These are phyloP conservation scores for Lordiphosa fenestrarum DNA, from an alignment of 2,888 invertebrate genomes.

Conservation along the genomic window DNA sequence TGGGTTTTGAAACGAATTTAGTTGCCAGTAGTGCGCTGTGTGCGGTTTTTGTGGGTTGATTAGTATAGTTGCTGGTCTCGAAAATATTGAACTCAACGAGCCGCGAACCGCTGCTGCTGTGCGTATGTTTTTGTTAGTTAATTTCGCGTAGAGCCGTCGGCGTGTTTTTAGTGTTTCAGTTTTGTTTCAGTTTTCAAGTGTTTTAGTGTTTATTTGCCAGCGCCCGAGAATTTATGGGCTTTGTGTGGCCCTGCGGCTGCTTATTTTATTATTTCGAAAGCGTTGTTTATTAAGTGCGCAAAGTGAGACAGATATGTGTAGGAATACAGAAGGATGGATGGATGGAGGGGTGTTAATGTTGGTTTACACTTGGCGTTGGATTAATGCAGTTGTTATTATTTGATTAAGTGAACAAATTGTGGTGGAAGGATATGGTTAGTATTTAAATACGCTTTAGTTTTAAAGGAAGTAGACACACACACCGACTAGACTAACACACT, in stretches of 20 bases:
- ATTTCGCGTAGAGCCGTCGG: slow-evolving; percentile 44
- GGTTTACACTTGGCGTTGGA: neutral
- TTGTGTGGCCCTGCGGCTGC: slow-evolving; percentile 18
- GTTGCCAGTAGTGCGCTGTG: no score
- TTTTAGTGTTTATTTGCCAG: slow-evolving; percentile 32
- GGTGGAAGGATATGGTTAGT: neutral
- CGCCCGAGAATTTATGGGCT: slow-evolving; percentile 36
- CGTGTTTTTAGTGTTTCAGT: slow-evolving; percentile 54
- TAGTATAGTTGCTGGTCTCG: no score
- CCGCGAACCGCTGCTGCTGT: no score
- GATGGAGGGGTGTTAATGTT: slow-evolving; percentile 5
- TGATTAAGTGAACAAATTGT: no score
- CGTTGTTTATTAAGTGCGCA: slow-evolving; percentile 25
- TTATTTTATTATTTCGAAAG: slow-evolving; percentile 13
- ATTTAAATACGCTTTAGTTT: no score
- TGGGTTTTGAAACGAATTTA: no score
- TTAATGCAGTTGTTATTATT: no score
- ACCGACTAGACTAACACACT: neutral
- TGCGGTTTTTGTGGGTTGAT: no score
- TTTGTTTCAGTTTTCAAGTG: slow-evolving; percentile 45
- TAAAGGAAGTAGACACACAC: neutral
- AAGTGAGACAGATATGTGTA: slow-evolving; percentile 10
- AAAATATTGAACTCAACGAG: no score
- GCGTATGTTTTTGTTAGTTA: slow-evolving; percentile 3
- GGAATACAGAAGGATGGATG: no score